These are phyloP conservation scores for Eurystomus gularis DNA, from an alignment of 2,113 vertebrate species.

Conservation along the genomic window DNA sequence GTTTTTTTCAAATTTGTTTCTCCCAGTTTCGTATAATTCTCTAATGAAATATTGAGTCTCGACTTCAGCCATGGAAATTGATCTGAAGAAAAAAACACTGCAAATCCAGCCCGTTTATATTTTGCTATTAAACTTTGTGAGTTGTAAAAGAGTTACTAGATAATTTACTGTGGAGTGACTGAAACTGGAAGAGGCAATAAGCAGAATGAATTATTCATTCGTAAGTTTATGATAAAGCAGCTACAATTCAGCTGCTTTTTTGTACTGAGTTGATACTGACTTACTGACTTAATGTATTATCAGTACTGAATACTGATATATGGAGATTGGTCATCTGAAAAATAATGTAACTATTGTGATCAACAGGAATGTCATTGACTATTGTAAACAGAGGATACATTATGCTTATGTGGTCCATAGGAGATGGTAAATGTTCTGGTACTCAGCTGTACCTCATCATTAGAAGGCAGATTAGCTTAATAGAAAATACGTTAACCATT, in stretches of 20 bases:
- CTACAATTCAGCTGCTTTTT: constrained; percentile 32
- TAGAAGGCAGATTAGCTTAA: constrained; percentile 30
- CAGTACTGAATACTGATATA: constrained; percentile 39
- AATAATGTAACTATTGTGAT: constrained; percentile 52
- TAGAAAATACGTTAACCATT: constrained; percentile 40
- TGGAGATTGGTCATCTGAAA: constrained; percentile 47
- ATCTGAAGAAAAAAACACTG: neutral
- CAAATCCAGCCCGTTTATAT: constrained; percentile 33
- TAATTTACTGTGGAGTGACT: constrained; percentile 60
- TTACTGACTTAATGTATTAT: constrained; percentile 55
- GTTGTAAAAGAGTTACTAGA: constrained; percentile 49
- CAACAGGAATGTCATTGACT: constrained; percentile 45
- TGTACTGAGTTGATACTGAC: constrained; percentile 27
- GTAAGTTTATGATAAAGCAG: constrained; percentile 48
- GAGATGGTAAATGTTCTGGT: neutral
- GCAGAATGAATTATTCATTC: constrained; percentile 61
- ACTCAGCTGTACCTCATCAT: neutral
- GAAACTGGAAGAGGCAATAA: constrained; percentile 63
- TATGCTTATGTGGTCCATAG: constrained; percentile 7
- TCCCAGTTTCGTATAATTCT: neutral
- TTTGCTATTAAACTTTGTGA: constrained; percentile 59
- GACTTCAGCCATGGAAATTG: constrained; percentile 3
- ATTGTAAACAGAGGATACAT: constrained; percentile 56
- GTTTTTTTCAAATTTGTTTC: neutral
- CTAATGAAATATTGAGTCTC: constrained; percentile 1